Evolutionary conservation across 23 tunicate genomes (phyloP).

Genomic region (Phallusia fumigata): DNA sequence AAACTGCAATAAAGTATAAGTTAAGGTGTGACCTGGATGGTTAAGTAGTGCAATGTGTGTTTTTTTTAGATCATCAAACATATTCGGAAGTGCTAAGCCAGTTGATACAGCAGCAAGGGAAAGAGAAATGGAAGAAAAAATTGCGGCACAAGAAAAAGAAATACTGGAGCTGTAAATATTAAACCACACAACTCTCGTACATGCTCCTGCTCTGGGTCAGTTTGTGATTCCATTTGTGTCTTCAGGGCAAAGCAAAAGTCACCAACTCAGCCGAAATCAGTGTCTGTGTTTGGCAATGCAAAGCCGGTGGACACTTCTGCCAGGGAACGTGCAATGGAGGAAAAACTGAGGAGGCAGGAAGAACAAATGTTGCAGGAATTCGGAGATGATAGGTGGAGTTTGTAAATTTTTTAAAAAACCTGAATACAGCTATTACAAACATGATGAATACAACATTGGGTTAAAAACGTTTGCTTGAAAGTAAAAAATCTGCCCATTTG

Average conservation of each 20-base stretch:
- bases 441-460: too few species aligned
- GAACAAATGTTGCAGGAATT: slow-evolving; percentile 11
- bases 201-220: too few species aligned
- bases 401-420: too few species aligned
- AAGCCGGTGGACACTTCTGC: slow-evolving; percentile 93
- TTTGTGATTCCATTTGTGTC: too few species aligned
- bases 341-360: slow-evolving; percentile 50
- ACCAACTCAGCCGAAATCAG: not conserved
- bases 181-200: too few species aligned
- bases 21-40: not conserved
- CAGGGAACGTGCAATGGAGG: slow-evolving; percentile 73
- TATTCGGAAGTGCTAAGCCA: slow-evolving; percentile 97
- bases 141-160: slow-evolving; percentile 38
- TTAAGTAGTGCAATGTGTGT: not conserved
- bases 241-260: slow-evolving; percentile 8
- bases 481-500: too few species aligned
- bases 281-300: slow-evolving; percentile 81
- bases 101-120: slow-evolving; percentile 83
- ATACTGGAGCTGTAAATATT: not conserved
- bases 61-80: slow-evolving; percentile 64
- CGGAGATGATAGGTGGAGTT: not conserved
- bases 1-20: not conserved
- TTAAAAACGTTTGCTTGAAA: too few species aligned
- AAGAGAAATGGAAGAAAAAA: slow-evolving; percentile 82
- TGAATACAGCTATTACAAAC: too few species aligned